Conservation (phyloP, 2,888 invertebrate genomes). For the Melanostoma mellinum region DNA sequence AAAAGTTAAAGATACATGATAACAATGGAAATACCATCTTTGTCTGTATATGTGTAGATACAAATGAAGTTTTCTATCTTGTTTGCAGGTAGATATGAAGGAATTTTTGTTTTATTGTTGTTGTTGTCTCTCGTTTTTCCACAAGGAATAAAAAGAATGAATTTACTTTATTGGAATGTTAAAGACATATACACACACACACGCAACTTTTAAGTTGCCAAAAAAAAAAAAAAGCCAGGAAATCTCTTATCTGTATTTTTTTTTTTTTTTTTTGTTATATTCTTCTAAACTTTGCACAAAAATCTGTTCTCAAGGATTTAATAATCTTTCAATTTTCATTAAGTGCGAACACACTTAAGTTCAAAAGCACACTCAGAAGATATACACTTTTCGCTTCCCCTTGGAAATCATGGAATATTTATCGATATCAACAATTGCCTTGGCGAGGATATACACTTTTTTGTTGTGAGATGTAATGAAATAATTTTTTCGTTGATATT, state of each 20-base stretch:
- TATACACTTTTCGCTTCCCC: conserved; percentile 43
- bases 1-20: conserved; percentile 31
- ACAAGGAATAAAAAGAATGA: conserved; percentile 38
- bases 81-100: conserved; percentile 50
- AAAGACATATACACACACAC: conserved; percentile 52
- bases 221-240: conserved; percentile 19
- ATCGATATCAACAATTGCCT: conserved; percentile 65
- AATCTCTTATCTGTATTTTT: conserved; percentile 23
- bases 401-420: conserved; percentile 54
- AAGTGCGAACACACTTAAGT: conserved; percentile 44
- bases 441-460: conserved; percentile 44
- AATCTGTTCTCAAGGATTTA: conserved; percentile 44
- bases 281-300: background rate
- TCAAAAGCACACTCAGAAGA: conserved; percentile 58
- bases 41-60: conserved; percentile 23
- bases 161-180: conserved; percentile 47
- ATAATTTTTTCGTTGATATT: background rate
- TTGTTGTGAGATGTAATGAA: conserved; percentile 2
- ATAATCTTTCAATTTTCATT: conserved; percentile 35
- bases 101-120: conserved; percentile 43
- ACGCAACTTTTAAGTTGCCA: conserved; percentile 24
- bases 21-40: conserved; percentile 19
- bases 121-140: conserved; percentile 33
- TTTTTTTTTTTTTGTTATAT: conserved; percentile 10
- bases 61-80: conserved; percentile 46